A percentile compares a stretch with the other conserved stretches of the same genome.
Evolutionary conservation across 2,113 vertebrate species (phyloP).

Genomic region (Fulica atra): DNA sequence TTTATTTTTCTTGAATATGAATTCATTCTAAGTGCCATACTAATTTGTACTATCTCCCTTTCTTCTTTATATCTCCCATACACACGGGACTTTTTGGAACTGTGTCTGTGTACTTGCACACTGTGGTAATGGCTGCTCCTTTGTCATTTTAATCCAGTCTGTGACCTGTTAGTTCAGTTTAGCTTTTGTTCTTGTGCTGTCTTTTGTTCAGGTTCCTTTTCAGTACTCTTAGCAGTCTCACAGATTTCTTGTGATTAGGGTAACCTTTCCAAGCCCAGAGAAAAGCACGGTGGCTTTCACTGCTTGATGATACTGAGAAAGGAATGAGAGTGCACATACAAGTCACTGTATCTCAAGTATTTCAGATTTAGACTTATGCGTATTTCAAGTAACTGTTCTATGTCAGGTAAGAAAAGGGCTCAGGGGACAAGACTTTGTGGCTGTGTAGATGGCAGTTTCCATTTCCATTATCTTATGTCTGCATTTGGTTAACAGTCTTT

Average conservation of each 20-base stretch:
- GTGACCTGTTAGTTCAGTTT: not conserved
- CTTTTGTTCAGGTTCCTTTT: not conserved
- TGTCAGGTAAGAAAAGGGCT: not conserved
- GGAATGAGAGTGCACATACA: not conserved
- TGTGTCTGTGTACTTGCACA: not conserved
- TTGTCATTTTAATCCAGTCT: not conserved
- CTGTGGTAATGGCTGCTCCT: not conserved
- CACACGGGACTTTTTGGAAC: not conserved
- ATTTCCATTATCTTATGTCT: not conserved
- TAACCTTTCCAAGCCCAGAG: not conserved
- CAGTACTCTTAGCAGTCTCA: not conserved
- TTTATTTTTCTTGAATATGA: not conserved
- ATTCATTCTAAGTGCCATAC: not conserved
- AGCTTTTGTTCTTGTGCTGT: not conserved
- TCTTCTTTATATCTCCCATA: not conserved
- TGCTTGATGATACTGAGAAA: not conserved
- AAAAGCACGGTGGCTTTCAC: not conserved
- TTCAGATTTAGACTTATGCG: not conserved
- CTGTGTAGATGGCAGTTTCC: not conserved
- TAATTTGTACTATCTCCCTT: not conserved
- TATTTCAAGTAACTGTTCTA: not conserved
- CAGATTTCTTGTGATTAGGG: not conserved
- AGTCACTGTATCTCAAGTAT: not conserved
- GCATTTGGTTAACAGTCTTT: not conserved
- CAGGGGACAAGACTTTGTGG: not conserved